A percentile compares a stretch with the other conserved stretches of the same genome.
phyloP scores from a whole-genome alignment of 92 coral and sea anemone species.

The Ricordea florida region DNA sequence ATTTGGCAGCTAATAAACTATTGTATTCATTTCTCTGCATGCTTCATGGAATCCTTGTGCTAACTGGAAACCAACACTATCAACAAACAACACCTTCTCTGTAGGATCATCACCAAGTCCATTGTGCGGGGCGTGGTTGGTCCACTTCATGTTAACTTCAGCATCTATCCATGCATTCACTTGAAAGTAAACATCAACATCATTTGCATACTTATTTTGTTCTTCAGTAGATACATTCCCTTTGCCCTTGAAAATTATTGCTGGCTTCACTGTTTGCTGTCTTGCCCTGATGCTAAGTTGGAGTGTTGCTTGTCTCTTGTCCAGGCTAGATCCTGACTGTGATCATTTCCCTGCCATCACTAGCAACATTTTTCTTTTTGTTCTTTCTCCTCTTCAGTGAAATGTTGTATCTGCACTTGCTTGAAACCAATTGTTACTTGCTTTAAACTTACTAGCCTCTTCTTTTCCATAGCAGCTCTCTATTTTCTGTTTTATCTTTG shows the following conservation, averaged over 20 bases:
- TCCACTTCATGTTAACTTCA: constrained; percentile 45
- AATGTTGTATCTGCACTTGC: neutral
- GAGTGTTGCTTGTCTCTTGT: constrained; percentile 26
- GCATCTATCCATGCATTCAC: constrained; percentile 34
- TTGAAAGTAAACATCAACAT: constrained; percentile 24
- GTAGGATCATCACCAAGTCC: constrained; percentile 44
- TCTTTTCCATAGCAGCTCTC: too few species aligned
- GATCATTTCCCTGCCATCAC: constrained; percentile 15
- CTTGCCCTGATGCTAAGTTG: constrained; percentile 48
- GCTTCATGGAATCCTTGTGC: constrained; percentile 33
- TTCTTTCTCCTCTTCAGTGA: neutral
- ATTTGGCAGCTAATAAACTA: constrained; percentile 18
- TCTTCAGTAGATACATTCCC: constrained; percentile 25
- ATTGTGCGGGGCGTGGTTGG: constrained; percentile 17
- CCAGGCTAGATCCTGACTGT: constrained; percentile 20
- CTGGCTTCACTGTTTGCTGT: constrained; percentile 34
- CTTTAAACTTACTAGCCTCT: too few species aligned
- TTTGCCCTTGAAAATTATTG: constrained; percentile 24
- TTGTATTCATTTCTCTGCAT: constrained; percentile 24
- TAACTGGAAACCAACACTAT: constrained; percentile 27
- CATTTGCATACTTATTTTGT: constrained; percentile 10
- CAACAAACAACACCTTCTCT: constrained; percentile 50
- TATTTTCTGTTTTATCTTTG: too few species aligned
- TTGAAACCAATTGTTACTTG: too few species aligned
- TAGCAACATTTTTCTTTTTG: constrained; percentile 34